A percentile compares a stretch with the other conserved stretches of the same genome.
Conservation (phyloP, 2,797 vertebrate genomes). For the Hephaestus fuliginosus region DNA sequence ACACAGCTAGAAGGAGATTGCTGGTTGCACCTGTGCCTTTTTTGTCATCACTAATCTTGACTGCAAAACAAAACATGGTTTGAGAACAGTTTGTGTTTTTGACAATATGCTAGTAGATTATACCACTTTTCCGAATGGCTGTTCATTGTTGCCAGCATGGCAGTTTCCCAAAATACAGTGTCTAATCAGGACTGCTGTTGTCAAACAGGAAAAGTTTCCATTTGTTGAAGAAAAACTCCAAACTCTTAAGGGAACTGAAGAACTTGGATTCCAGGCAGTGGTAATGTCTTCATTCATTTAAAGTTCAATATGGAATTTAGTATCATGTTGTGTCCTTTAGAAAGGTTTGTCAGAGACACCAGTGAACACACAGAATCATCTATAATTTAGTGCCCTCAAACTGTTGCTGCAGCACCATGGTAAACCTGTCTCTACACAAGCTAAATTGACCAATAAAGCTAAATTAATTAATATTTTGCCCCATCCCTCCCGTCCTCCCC, state of each 20-base stretch:
- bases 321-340: not conserved
- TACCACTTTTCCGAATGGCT: slow-evolving; percentile 6
- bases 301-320: not conserved
- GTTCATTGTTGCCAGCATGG: not conserved
- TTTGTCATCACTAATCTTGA: slow-evolving; percentile 50
- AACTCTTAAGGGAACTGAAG: slow-evolving; percentile 96
- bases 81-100: slow-evolving; percentile 6
- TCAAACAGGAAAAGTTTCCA: slow-evolving; percentile 95
- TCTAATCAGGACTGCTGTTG: slow-evolving; percentile 47
- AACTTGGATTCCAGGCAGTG: slow-evolving; percentile 98
- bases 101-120: not conserved
- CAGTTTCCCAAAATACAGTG: not conserved
- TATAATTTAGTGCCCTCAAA: slow-evolving; percentile 2
- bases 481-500: slow-evolving; percentile 32
- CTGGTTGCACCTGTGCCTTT: slow-evolving; percentile 75
- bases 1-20: slow-evolving; percentile 67
- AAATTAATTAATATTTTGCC: not conserved
- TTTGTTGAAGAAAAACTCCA: slow-evolving; percentile 98
- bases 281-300: slow-evolving; percentile 76
- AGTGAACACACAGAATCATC: not conserved
- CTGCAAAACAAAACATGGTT: slow-evolving; percentile 40
- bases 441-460: slow-evolving; percentile 42
- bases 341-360: slow-evolving; percentile 17
- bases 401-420: not conserved
- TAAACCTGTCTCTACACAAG: slow-evolving; percentile 45